phyloP scores from a whole-genome alignment of 2,797 vertebrate genomes.

The Anguilla anguilla region DNA sequence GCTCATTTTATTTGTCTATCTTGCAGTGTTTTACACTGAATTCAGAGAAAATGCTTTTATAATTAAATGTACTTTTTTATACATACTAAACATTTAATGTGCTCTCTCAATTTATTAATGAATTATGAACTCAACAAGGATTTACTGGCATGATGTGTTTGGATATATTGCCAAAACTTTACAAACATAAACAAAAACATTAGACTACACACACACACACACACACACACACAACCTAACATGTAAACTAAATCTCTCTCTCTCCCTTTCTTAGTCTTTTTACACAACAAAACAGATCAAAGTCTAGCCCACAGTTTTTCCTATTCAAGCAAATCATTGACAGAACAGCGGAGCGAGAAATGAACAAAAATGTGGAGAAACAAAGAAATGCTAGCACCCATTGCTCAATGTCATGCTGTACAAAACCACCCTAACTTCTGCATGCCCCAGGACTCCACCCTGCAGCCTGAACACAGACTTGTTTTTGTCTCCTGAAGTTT shows the following conservation, averaged over 20 bases:
- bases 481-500: background rate
- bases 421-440: background rate
- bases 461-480: background rate
- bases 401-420: background rate
- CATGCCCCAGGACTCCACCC: background rate
- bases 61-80: slow-evolving; percentile 46
- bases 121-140: too few species aligned
- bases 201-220: background rate
- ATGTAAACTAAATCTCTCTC: background rate
- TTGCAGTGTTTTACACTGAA: slow-evolving; percentile 57
- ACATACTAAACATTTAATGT: background rate
- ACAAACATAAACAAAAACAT: background rate
- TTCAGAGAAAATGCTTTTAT: slow-evolving; percentile 39
- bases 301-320: slow-evolving; percentile 55
- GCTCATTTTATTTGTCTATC: slow-evolving; percentile 17
- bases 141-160: too few species aligned
- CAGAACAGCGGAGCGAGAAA: slow-evolving; percentile 35
- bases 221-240: too few species aligned
- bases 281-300: slow-evolving; percentile 54
- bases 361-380: background rate
- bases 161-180: background rate
- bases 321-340: slow-evolving; percentile 58
- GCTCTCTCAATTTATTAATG: background rate
- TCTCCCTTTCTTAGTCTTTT: background rate
- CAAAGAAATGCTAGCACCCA: slow-evolving; percentile 36